A percentile compares a stretch with the other conserved stretches of the same genome.
phyloP scores from a whole-genome alignment of 2,797 vertebrate genomes.

The Semaprochilodus insignis region DNA sequence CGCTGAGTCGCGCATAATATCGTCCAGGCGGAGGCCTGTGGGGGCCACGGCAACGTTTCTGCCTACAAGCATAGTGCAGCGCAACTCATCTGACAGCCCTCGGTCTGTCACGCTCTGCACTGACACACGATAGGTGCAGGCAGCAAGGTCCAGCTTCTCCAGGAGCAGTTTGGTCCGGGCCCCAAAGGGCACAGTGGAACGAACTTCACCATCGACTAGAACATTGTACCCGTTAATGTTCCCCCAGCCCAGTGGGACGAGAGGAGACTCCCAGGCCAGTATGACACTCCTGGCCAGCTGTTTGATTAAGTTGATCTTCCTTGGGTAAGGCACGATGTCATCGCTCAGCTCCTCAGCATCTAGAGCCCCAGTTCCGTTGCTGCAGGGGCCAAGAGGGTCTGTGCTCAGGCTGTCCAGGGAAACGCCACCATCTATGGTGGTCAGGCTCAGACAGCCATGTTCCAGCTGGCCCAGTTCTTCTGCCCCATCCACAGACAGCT shows the following conservation, averaged over 20 bases:
- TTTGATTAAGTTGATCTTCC: slow-evolving; percentile 96
- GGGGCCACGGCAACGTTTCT: slow-evolving; percentile 93
- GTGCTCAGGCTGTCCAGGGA: slow-evolving; percentile 72
- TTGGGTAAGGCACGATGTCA: slow-evolving; percentile 96
- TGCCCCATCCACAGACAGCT: slow-evolving; percentile 76
- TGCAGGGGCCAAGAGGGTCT: slow-evolving; percentile 77
- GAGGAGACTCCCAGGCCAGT: slow-evolving; percentile 94
- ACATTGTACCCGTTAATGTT: slow-evolving; percentile 91
- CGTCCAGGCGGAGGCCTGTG: slow-evolving; percentile 88
- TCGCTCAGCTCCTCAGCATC: slow-evolving; percentile 89
- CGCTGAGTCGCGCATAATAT: slow-evolving; percentile 91
- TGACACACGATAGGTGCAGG: slow-evolving; percentile 89
- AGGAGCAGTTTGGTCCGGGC: slow-evolving; percentile 90
- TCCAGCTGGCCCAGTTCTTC: slow-evolving; percentile 84
- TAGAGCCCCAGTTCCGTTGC: slow-evolving; percentile 82
- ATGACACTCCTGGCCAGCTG: slow-evolving; percentile 98
- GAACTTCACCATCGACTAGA: slow-evolving; percentile 89
- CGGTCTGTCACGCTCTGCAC: slow-evolving; percentile 88
- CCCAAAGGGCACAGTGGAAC: slow-evolving; percentile 82
- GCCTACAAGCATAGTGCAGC: slow-evolving; percentile 93
- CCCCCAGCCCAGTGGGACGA: slow-evolving; percentile 90
- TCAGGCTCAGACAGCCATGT: slow-evolving; percentile 71
- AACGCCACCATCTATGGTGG: slow-evolving; percentile 69
- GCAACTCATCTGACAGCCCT: slow-evolving; percentile 90
- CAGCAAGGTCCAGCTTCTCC: slow-evolving; percentile 92